Base-by-base conservation (phyloP, 2,888 invertebrate species). In the Buathra laborator region DNA sequence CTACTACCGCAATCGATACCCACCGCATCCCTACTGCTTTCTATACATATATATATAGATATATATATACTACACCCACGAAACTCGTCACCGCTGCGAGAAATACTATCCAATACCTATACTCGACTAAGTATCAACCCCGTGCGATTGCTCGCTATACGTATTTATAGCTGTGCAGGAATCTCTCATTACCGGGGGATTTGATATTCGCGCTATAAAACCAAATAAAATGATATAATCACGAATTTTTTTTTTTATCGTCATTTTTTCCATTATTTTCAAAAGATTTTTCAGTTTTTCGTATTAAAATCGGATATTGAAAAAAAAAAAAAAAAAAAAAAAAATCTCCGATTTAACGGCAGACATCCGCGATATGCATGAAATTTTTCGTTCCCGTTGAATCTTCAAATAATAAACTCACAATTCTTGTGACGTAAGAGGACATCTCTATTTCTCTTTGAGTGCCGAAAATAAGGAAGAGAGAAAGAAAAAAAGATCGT, bases 41-140 rank as follows among this genome's bases (percentile, higher is more conserved):
- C 86, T 76, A 84, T 85, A 86, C 88, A 86, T 88, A 86, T 88
- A 87, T 86, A 67, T 29, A 32, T 16, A 24, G 3, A 32, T n/a
- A 14, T 62, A 14, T 37, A 12, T 32, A 5, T 62, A 62, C 29
- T 62, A 62, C 29, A 32, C 14, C 14, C 5, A 1, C n/a, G 16
- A 37, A 43, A 43, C 43, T 66, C 37, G 56, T 56, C 56, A 56
- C 56, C 24, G 24, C 56, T 56, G 56, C 56, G 53, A 37, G 37
- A 53, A 53, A 53, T 53, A 10, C 16, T 19, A 9, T 56, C 24
- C 56, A 19, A 56, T 56, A 56, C 56, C 19, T 53, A 37, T 56
- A 19, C 24, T 3, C 10, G 24, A 56, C 56, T 19, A 56, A 56
- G 56, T 19, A 56, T 56, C 24, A 24, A 56, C 56, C 19, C 3